Evolutionary conservation across 2,113 vertebrate genomes (phyloP), one percentile per base, ranked within the genome.

Genomic region (Fukomys damarensis): DNA sequence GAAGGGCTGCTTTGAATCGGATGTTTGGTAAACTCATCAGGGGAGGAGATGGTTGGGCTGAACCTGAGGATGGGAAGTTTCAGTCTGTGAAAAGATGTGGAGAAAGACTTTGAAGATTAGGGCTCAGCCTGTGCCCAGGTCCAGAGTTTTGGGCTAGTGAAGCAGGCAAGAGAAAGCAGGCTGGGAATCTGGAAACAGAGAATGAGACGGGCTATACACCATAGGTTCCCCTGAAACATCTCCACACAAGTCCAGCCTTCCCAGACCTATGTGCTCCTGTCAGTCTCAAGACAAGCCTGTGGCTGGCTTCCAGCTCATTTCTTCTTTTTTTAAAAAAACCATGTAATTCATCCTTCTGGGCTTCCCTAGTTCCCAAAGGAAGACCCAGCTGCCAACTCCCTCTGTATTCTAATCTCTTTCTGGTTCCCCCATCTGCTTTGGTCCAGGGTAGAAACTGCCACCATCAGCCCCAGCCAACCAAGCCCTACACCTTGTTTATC

Each of bases 271-370:
- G 93, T 38, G 74, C 82, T 2, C 2, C 90, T 87, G 84, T 96
- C 95, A 93, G 79, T 80, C 16, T 49, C 61, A 20, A 93, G 95
- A 84, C 4, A 46, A 81, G 95, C 84, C 43, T 5, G 2, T 89
- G 97, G 97, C 96, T 52, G 38, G n/a, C 32, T 95, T 95, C 95
- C 96, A 97, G 91, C 87, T 96, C 92, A 76, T 86, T 35, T 89
- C 92, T 54, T 89, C 70, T 93, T 5, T 54, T 32, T 58, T 35
- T 7, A 58, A 82, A 38, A n/a, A n/a, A n/a, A n/a, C n/a, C 70
- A 79, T 93, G 63, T 86, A 79, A 93, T 96, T 86, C 90, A 86
- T 93, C 90, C 84, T 94, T 22, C 16, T 83, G 83, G 86, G 52
- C 38, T 86, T 63, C 86, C 12, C 70, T 32, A n/a, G 38, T 46